phyloP scores from a whole-genome alignment of 1,140 invertebrate genomes.

The Melanaphis sacchari region DNA sequence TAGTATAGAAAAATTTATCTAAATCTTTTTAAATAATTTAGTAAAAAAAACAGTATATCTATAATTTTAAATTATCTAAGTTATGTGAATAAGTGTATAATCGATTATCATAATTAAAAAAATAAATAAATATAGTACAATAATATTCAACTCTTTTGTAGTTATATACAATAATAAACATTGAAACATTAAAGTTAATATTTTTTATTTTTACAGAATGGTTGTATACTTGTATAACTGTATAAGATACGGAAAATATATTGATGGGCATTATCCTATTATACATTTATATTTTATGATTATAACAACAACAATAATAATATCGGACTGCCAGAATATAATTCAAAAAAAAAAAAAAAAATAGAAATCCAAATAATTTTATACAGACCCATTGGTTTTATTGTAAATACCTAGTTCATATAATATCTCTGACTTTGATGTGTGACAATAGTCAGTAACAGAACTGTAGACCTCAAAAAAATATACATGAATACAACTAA shows the following conservation, averaged over 20 bases:
- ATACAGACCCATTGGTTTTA: conserved; percentile 32
- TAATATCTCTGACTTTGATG: background rate
- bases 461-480: background rate
- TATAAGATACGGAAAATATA: background rate
- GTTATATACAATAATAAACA: background rate
- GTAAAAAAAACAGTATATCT: background rate
- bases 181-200: background rate
- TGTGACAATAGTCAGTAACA: background rate
- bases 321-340: background rate
- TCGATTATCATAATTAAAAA: background rate
- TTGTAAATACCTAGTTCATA: background rate
- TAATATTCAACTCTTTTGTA: background rate
- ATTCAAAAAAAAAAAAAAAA: conserved; percentile 42
- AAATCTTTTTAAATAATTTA: no score
- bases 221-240: background rate
- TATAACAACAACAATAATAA: conserved; percentile 29
- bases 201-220: background rate
- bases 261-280: background rate
- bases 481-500: background rate
- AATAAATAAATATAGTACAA: background rate
- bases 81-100: background rate
- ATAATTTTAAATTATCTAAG: background rate
- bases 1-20: background rate
- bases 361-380: conserved; percentile 23
- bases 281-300: conserved; percentile 18